Evolutionary conservation across 1,140 invertebrate genomes (phyloP), one percentile per base, ranked within the genome.

Genomic region (Eurytemora carolleeae): DNA sequence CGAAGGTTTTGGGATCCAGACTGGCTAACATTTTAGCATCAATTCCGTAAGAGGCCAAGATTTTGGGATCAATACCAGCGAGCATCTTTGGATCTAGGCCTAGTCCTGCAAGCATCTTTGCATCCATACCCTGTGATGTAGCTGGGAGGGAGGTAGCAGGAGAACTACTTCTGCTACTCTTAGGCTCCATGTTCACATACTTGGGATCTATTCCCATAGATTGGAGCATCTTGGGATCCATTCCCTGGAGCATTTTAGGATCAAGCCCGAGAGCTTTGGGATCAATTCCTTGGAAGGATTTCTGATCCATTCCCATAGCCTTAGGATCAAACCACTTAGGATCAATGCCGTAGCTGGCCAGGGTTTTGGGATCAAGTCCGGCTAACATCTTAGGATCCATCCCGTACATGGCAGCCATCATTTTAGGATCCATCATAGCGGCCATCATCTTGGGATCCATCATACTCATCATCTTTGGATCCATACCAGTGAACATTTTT

Each of bases 231-330:
- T 59, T 67, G 25, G 54, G 63, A 57, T 53, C 65, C 61, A 64
- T 64, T n/a, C 63, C 58, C 58, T n/a, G n/a, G n/a, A n/a, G n/a
- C n/a, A n/a, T n/a, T n/a, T n/a, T n/a, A n/a, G n/a, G n/a, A n/a
- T n/a, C n/a, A n/a, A n/a, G n/a, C n/a, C n/a, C n/a, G 23, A 67
- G 44, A 21, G 65, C 18, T 61, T 65, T 66, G 18, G 66, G 64
- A 55, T 67, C 66, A 25, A 66, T 31, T n/a, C 63, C 61, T 25
- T 60, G 57, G 44, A 65, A 60, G 17, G 63, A 20, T 55, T 64
- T 64, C 2, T 57, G 64, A 59, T 64, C 64, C 53, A 65, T 61
- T 22, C 63, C 63, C 58, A 59, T 59, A 19, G 60, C n/a, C 24
- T 58, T 19, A 44, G 31, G 31, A 44, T 44, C 31, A 1, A 61